Percentiles rank a stretch among this genome's conserved stretches.
Evolutionary conservation across 2,888 invertebrate genomes (phyloP).

Genomic region (Morpho helenor): DNA sequence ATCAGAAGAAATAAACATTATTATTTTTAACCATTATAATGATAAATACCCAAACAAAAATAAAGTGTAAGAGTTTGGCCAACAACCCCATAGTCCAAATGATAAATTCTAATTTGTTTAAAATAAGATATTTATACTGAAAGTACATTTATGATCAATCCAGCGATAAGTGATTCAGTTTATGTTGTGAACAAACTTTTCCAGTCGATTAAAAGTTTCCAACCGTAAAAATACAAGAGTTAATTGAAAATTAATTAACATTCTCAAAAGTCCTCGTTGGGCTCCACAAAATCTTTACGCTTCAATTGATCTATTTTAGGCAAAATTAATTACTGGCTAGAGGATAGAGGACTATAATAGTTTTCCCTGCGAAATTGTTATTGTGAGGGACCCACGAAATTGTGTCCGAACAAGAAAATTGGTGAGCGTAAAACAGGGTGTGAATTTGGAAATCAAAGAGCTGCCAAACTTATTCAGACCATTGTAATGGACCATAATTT

Average conservation of each 20-base stretch:
- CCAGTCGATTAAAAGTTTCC: too few relatives aligned
- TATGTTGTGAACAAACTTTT: too few relatives aligned
- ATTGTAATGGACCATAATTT: slow-evolving; percentile 70
- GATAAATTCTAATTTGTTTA: too few relatives aligned
- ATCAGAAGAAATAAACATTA: too few relatives aligned
- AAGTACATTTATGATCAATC: too few relatives aligned
- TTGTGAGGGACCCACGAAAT: slow-evolving; percentile 71
- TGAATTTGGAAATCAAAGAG: slow-evolving; percentile 76
- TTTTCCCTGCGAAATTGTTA: slow-evolving; percentile 73
- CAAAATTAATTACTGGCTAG: slow-evolving; percentile 76
- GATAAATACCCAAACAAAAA: too few relatives aligned
- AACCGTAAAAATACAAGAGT: slow-evolving; percentile 4
- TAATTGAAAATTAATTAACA: slow-evolving; percentile 65
- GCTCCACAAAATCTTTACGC: slow-evolving; percentile 74
- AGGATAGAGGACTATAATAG: slow-evolving; percentile 73
- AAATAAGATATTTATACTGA: too few relatives aligned
- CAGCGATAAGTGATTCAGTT: too few relatives aligned
- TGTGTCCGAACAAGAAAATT: slow-evolving; percentile 79
- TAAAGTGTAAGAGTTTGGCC: too few relatives aligned
- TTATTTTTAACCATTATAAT: too few relatives aligned
- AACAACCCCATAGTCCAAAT: too few relatives aligned
- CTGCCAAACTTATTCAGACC: slow-evolving; percentile 58
- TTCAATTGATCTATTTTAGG: slow-evolving; percentile 76
- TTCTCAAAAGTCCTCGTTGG: slow-evolving; percentile 61
- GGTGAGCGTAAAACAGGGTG: slow-evolving; percentile 78